These are phyloP conservation scores for Hirundo rustica DNA, from an alignment of 2,797 vertebrate genomes.

Conservation along the genomic window DNA sequence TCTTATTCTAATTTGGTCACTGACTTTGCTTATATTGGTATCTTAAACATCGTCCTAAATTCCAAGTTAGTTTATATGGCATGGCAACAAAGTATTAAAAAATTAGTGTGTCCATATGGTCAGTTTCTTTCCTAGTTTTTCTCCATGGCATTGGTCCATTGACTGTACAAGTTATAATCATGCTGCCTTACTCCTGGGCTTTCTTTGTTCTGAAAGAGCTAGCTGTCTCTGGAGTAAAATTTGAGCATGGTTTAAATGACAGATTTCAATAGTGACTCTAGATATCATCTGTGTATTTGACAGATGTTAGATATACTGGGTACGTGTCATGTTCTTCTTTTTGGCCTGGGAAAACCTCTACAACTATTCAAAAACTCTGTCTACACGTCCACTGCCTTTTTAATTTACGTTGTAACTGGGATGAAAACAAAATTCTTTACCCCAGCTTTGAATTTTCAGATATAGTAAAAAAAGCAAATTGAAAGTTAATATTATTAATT, in stretches of 20 bases:
- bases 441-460: neutral
- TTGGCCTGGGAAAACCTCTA: neutral
- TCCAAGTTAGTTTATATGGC: neutral
- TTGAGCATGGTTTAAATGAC: neutral
- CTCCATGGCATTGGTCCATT: neutral
- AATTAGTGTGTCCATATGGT: rapidly evolving
- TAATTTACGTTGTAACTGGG: neutral
- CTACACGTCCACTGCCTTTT: neutral
- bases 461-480: neutral
- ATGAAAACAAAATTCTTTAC: neutral
- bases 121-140: neutral
- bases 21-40: neutral
- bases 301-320: neutral
- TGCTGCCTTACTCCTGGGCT: neutral
- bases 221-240: neutral
- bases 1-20: neutral
- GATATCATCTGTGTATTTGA: neutral
- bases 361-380: neutral
- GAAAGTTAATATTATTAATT: neutral
- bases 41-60: neutral
- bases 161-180: neutral
- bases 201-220: neutral
- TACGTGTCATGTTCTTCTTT: neutral
- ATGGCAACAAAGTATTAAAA: neutral
- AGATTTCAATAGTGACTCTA: neutral